These are phyloP conservation scores for Anthonomus grandis DNA, from an alignment of 1,140 invertebrate genomes.

Conservation along the genomic window DNA sequence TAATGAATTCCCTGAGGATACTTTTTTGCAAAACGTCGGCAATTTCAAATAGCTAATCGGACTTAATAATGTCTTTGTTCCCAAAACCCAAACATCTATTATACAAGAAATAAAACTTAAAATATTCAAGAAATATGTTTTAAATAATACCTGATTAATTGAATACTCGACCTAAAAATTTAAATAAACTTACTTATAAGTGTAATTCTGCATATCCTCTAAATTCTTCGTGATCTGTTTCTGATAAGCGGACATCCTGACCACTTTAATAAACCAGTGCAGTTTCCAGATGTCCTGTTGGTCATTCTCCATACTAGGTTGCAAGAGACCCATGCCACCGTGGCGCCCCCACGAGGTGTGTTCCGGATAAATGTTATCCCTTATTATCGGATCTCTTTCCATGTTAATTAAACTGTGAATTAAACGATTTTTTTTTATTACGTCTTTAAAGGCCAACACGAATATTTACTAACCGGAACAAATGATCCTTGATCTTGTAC, in stretches of 20 bases:
- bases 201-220: slow-evolving; percentile 40
- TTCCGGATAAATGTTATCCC: slow-evolving; percentile 20
- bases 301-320: slow-evolving; percentile 28
- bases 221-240: slow-evolving; percentile 41
- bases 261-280: slow-evolving; percentile 35
- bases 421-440: slow-evolving; percentile 13
- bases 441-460: neutral
- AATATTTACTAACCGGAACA: slow-evolving; percentile 28
- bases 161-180: neutral
- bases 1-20: too few relatives aligned
- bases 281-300: slow-evolving; percentile 36
- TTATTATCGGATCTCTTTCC: slow-evolving; percentile 26
- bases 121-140: neutral
- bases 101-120: neutral
- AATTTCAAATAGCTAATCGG: too few relatives aligned
- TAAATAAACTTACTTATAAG: slow-evolving; percentile 46
- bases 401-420: slow-evolving; percentile 35
- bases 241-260: slow-evolving; percentile 23
- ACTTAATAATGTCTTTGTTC: too few relatives aligned
- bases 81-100: too few relatives aligned
- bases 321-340: slow-evolving; percentile 22
- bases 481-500: slow-evolving; percentile 29
- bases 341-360: slow-evolving; percentile 30
- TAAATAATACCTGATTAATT: neutral
- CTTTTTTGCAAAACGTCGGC: too few relatives aligned